phyloP scores from a whole-genome alignment of 2,797 vertebrate genomes.

The Enteromius paludinosus region DNA sequence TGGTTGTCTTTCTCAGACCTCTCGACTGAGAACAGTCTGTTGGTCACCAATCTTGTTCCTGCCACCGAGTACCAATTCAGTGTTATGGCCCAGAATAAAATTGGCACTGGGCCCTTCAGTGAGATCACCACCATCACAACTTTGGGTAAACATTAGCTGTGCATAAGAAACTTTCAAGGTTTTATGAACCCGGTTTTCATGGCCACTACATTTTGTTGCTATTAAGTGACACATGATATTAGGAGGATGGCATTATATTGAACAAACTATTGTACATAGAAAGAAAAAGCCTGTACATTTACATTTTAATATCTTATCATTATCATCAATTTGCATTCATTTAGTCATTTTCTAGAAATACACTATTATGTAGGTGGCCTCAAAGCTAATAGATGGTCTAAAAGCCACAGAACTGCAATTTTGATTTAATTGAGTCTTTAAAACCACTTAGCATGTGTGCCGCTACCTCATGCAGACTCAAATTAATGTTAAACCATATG shows the following conservation, averaged over 20 bases:
- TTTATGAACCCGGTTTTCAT: not conserved
- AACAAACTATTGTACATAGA: not conserved
- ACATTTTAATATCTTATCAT: not conserved
- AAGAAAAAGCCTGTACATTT: not conserved
- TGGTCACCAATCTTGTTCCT: slow-evolving; percentile 84
- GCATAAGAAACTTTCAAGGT: not conserved
- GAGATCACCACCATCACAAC: slow-evolving; percentile 82
- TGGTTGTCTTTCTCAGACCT: slow-evolving; percentile 86
- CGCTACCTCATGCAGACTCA: slow-evolving; percentile 6
- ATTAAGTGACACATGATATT: not conserved
- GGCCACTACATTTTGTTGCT: not conserved
- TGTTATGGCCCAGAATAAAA: slow-evolving; percentile 88
- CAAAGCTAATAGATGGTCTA: not conserved
- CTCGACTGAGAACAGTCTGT: slow-evolving; percentile 72
- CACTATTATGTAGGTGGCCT: not conserved
- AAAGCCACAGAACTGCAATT: not conserved
- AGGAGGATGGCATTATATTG: not conserved
- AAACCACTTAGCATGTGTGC: slow-evolving; percentile 2
- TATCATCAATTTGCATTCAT: not conserved
- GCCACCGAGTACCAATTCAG: slow-evolving; percentile 91
- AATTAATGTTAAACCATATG: slow-evolving; percentile 30
- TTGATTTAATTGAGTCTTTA: not conserved
- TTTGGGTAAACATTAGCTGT: slow-evolving; percentile 70
- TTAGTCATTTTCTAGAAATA: not conserved
- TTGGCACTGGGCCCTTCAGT: slow-evolving; percentile 93